Conservation (phyloP, 2,113 vertebrate species). For the Sinocyclocheilus grahami region DNA sequence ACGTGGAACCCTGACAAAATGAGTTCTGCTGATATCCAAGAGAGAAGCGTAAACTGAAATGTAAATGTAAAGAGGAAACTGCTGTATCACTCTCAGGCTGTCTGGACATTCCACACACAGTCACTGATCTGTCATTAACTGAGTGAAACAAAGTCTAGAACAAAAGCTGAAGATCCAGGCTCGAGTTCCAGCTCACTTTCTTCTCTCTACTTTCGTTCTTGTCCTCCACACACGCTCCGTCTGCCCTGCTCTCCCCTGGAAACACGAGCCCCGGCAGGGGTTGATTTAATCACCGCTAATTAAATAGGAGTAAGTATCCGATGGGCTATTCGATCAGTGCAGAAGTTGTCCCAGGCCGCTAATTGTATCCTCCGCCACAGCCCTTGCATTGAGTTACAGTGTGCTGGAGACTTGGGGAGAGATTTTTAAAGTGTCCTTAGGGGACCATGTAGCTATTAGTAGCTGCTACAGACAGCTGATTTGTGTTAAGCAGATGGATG, state of each 20-base stretch:
- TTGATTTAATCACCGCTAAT: conserved; percentile 65
- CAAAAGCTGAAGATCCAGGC: conserved; percentile 16
- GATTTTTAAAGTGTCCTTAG: conserved; percentile 48
- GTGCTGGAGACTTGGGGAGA: conserved; percentile 22
- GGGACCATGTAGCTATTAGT: conserved; percentile 60
- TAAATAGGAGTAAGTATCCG: conserved; percentile 55
- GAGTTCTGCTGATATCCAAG: neutral
- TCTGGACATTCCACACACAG: neutral
- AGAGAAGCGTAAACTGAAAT: neutral
- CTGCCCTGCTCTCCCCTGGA: conserved; percentile 21
- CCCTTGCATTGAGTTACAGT: conserved; percentile 47
- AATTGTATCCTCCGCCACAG: conserved; percentile 52
- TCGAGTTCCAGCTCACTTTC: conserved; percentile 27
- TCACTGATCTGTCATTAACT: conserved; percentile 32
- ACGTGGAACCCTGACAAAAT: neutral
- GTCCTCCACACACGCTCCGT: neutral
- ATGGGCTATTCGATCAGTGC: conserved; percentile 60
- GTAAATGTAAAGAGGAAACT: neutral
- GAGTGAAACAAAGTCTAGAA: conserved; percentile 7
- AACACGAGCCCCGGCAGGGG: conserved; percentile 40
- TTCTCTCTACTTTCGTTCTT: conserved; percentile 2
- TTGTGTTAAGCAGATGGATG: conserved; percentile 50
- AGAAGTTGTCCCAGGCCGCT: conserved; percentile 55
- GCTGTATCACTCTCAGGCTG: neutral
- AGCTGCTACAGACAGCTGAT: conserved; percentile 54